These are phyloP conservation scores for Melitaea athalia DNA, from an alignment of 2,888 invertebrate species.

Conservation along the genomic window DNA sequence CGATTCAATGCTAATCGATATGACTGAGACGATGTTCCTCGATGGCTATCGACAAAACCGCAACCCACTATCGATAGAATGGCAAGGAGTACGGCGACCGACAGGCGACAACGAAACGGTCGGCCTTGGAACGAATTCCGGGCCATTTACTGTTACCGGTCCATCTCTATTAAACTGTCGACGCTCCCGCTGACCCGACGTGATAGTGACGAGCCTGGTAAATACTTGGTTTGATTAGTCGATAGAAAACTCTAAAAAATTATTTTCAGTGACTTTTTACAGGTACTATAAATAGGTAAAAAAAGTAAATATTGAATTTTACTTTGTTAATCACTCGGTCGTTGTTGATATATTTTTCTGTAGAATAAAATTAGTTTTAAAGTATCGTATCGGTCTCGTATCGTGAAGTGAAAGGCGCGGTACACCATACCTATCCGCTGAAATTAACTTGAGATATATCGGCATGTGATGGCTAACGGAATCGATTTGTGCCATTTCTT, in stretches of 20 bases:
- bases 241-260: neutral
- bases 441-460: constrained; percentile 26
- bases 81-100: constrained; percentile 40
- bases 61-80: constrained; percentile 3
- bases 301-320: neutral
- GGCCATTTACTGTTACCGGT: constrained; percentile 44
- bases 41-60: constrained; percentile 13
- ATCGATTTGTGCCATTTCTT: constrained; percentile 1
- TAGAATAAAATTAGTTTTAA: neutral
- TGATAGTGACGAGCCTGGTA: constrained; percentile 17
- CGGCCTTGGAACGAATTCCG: constrained; percentile 67
- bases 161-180: constrained; percentile 24
- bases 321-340: neutral
- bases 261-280: neutral
- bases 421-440: constrained; percentile 23
- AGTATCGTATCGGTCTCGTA: constrained; percentile 5
- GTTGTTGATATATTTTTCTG: neutral
- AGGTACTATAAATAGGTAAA: neutral
- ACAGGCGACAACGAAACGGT: constrained; percentile 54
- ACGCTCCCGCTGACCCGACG: constrained; percentile 23
- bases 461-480: constrained; percentile 1
- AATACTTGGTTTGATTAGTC: neutral
- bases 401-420: constrained; percentile 10
- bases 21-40: constrained; percentile 20
- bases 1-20: constrained; percentile 27